Percentiles rank a stretch among this genome's conserved stretches.
phyloP scores from a whole-genome alignment of 1,140 invertebrate genomes.

The Globodera ellingtonae region DNA sequence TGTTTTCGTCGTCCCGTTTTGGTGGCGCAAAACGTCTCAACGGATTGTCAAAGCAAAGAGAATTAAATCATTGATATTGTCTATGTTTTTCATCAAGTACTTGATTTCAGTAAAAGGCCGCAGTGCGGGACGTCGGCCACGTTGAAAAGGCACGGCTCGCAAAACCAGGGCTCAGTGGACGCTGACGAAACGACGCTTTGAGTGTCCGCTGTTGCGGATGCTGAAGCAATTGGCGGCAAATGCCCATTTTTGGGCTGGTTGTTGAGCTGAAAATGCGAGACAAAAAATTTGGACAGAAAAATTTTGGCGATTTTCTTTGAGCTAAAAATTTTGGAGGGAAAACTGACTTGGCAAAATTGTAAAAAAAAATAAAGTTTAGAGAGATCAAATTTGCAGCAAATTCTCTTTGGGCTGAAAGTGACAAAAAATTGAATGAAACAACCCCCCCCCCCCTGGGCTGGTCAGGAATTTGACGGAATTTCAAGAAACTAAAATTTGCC shows the following conservation, averaged over 20 bases:
- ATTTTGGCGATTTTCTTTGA: neutral
- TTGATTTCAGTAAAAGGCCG: constrained; percentile 30
- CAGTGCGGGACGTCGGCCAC: constrained; percentile 65
- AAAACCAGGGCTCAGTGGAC: constrained; percentile 66
- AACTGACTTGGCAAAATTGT: too few species aligned
- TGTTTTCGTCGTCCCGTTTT: neutral
- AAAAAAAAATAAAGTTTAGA: too few species aligned
- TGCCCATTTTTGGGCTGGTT: neutral
- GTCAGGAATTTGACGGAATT: too few species aligned
- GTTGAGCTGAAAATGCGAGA: neutral
- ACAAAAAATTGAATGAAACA: too few species aligned
- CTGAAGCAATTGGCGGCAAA: neutral
- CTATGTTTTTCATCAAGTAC: too few species aligned
- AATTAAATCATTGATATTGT: neutral
- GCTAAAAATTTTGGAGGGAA: neutral
- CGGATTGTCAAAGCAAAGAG: constrained; percentile 50
- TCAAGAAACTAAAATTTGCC: too few species aligned
- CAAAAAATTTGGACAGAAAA: too few species aligned
- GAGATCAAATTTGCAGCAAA: too few species aligned
- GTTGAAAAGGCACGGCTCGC: constrained; percentile 68
- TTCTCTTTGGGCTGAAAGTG: too few species aligned
- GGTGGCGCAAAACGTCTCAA: constrained; percentile 12
- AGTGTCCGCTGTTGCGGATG: constrained; percentile 26
- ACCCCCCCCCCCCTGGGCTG: too few species aligned
- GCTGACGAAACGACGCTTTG: constrained; percentile 41